These are phyloP conservation scores for Caligus rogercresseyi DNA, from an alignment of 1,140 invertebrate genomes.

Conservation along the genomic window DNA sequence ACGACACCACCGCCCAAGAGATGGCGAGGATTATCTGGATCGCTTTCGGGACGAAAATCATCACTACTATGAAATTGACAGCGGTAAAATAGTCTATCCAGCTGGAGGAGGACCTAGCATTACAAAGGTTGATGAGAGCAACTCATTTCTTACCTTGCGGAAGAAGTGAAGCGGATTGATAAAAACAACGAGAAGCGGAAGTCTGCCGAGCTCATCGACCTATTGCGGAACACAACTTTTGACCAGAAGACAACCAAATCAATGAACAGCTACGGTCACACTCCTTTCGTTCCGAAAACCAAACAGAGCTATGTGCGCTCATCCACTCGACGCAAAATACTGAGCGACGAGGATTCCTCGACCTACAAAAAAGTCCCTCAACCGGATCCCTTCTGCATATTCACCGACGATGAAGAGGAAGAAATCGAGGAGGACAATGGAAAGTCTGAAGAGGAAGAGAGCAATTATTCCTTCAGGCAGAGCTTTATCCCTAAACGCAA, in stretches of 20 bases:
- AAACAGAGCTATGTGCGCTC: not conserved
- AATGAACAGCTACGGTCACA: not conserved
- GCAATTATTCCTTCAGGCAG: not conserved
- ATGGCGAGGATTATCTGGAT: not conserved
- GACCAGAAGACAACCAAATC: not conserved
- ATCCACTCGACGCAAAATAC: not conserved
- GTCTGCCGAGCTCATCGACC: not conserved
- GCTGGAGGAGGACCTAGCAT: not conserved
- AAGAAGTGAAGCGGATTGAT: constrained; percentile 5
- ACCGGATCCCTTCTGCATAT: not conserved
- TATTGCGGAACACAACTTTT: not conserved
- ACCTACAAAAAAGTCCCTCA: constrained; percentile 6
- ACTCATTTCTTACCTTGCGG: constrained; percentile 4
- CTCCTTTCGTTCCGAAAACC: not conserved
- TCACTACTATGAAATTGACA: constrained; percentile 9
- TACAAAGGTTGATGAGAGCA: not conserved
- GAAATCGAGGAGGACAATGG: not conserved
- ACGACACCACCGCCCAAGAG: too few relatives aligned
- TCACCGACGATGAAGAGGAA: not conserved
- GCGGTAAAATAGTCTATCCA: not conserved
- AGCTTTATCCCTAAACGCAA: not conserved
- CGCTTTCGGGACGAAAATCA: not conserved
- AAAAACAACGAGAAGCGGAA: constrained; percentile 9
- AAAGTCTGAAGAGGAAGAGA: not conserved
- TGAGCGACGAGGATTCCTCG: not conserved